These are phyloP conservation scores for Eugnorisma glareosa DNA, from an alignment of 2,888 invertebrate genomes.

Conservation along the genomic window DNA sequence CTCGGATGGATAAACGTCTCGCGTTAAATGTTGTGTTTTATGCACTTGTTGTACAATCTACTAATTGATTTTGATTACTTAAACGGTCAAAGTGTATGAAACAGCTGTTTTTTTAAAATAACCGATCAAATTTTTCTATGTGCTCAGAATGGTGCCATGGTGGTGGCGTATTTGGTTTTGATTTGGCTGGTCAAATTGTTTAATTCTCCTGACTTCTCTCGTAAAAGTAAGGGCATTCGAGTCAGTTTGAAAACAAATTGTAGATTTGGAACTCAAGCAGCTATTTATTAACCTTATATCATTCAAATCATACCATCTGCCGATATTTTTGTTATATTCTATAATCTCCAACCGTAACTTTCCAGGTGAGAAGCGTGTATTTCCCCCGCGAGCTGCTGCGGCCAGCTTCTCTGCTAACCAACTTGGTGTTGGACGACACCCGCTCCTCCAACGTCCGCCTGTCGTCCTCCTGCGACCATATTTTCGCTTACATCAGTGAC, in stretches of 20 bases:
- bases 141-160: no score
- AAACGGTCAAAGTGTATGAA: no score
- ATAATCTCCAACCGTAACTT: slow-evolving; percentile 24
- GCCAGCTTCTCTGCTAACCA: slow-evolving; percentile 94
- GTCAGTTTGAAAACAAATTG: background rate
- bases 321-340: background rate
- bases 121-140: no score
- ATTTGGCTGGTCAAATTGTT: background rate
- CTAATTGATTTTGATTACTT: no score
- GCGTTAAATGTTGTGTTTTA: no score
- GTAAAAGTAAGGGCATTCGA: background rate
- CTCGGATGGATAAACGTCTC: no score
- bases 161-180: background rate
- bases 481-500: slow-evolving; percentile 95
- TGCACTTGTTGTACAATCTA: no score
- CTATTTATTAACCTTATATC: background rate
- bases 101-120: no score
- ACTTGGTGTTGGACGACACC: slow-evolving; percentile 94
- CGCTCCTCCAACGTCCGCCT: slow-evolving; percentile 89
- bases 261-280: background rate
- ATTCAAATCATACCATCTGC: background rate
- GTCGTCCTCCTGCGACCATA: slow-evolving; percentile 92
- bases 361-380: slow-evolving; percentile 91
- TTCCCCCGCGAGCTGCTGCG: slow-evolving; percentile 94
- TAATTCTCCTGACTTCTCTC: background rate